Evolutionary conservation across 2,113 vertebrate species (phyloP).

Genomic region (Microtus richardsoni): DNA sequence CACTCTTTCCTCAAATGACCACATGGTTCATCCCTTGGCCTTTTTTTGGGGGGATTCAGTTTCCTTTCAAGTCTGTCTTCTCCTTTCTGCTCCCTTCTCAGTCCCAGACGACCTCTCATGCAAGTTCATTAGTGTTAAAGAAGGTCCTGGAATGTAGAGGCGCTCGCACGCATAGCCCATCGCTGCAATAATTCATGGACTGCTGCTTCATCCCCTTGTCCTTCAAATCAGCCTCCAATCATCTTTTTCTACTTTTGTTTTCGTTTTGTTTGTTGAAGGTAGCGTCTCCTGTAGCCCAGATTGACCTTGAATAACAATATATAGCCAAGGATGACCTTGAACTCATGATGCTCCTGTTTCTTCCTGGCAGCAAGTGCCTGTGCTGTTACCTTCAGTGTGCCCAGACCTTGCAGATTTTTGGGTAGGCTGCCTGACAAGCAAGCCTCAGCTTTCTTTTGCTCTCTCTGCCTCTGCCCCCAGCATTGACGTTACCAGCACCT

Average conservation of each 20-base stretch:
- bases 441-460: background rate
- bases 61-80: background rate
- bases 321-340: background rate
- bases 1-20: background rate
- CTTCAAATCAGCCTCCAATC: background rate
- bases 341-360: background rate
- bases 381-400: too few species aligned
- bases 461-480: background rate
- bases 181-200: background rate
- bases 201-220: background rate
- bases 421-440: background rate
- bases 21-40: background rate
- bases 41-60: background rate
- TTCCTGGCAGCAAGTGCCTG: background rate
- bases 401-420: background rate
- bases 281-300: background rate
- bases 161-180: rapidly evolving
- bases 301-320: background rate
- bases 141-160: background rate
- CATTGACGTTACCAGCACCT: background rate
- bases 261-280: background rate
- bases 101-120: background rate
- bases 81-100: background rate
- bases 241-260: background rate
- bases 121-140: background rate